These are phyloP conservation scores for Ammodytes dubius DNA, from an alignment of 2,113 vertebrate species.

Conservation along the genomic window DNA sequence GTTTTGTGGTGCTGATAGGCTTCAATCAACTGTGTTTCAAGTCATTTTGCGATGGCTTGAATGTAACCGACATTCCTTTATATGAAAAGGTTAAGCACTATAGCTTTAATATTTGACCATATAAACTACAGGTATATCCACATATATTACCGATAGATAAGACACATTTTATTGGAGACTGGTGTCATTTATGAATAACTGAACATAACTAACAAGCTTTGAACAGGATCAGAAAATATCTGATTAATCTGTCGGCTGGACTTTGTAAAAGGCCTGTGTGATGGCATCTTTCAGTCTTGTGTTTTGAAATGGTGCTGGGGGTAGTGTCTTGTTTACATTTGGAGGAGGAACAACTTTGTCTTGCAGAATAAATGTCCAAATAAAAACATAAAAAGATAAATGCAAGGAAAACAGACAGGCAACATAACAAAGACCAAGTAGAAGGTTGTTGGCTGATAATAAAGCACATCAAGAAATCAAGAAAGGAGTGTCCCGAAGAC, in stretches of 20 bases:
- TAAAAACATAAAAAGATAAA: constrained; percentile 14
- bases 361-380: constrained; percentile 3
- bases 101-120: neutral
- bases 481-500: constrained; percentile 24
- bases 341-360: constrained; percentile 17
- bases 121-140: neutral
- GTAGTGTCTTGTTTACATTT: constrained; percentile 9
- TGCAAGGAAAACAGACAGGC: constrained; percentile 1
- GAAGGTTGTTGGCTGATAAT: neutral
- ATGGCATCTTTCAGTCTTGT: neutral
- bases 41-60: no score
- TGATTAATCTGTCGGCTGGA: neutral
- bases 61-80: no score
- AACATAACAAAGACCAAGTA: constrained; percentile 1
- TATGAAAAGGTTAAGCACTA: no score
- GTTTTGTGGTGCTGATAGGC: no score
- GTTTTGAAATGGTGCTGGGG: neutral
- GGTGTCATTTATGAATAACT: neutral
- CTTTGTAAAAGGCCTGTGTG: neutral
- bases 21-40: no score
- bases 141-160: neutral
- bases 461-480: neutral
- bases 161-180: neutral
- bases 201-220: neutral
- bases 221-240: neutral